phyloP scores from a whole-genome alignment of 2,113 vertebrate genomes.

The Melanostigma gelatinosum region DNA sequence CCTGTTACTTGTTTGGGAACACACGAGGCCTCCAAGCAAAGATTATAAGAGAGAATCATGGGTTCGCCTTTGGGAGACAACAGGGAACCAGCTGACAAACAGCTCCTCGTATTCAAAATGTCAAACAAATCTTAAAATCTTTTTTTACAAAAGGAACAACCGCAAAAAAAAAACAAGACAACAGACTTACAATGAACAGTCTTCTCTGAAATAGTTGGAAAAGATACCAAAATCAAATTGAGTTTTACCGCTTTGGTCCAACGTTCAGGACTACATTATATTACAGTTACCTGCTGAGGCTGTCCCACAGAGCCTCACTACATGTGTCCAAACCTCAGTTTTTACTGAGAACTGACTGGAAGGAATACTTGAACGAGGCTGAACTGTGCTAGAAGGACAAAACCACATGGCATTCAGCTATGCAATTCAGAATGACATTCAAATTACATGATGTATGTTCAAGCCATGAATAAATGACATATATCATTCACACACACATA shows the following conservation, averaged over 20 bases:
- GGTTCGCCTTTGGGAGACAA: background rate
- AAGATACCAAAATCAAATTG: background rate
- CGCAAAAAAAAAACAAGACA: background rate
- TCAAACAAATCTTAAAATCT: background rate
- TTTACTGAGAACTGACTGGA: background rate
- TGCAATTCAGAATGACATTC: background rate
- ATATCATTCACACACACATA: background rate
- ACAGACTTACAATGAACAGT: background rate
- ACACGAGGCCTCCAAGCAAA: background rate
- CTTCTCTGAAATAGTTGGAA: constrained; percentile 2
- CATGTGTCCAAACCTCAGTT: background rate
- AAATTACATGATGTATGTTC: background rate
- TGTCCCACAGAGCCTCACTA: constrained; percentile 1
- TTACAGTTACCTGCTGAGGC: constrained; percentile 16
- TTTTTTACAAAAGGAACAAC: background rate
- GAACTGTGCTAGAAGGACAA: background rate
- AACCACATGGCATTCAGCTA: background rate
- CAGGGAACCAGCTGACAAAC: constrained; percentile 17
- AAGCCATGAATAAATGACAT: background rate
- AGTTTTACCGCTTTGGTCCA: background rate
- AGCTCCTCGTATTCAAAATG: background rate
- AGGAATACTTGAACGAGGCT: background rate
- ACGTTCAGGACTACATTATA: constrained; percentile 22
- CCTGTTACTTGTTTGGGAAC: background rate
- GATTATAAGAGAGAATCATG: background rate